Conservation (phyloP, 2,888 invertebrate species). For the Pherbina coryleti region DNA sequence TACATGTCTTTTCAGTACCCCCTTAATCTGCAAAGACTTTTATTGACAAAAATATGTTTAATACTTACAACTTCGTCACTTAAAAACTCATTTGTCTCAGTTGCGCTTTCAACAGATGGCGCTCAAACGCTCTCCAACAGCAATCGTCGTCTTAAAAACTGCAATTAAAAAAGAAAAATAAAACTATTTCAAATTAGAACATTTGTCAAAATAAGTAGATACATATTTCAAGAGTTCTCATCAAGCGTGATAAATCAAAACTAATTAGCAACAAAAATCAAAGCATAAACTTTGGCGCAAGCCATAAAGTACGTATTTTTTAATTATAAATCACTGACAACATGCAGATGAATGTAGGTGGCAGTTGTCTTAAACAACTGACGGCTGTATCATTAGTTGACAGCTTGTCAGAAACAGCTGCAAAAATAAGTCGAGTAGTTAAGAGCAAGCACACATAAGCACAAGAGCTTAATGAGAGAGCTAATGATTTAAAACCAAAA, state of each 20-base stretch:
- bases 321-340: neutral
- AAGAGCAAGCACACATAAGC: neutral
- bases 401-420: conserved; percentile 18
- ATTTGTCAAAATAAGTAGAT: conserved; percentile 31
- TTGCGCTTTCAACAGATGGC: neutral
- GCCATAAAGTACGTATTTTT: neutral
- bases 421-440: neutral
- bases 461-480: no score
- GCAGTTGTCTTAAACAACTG: neutral
- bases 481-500: conserved; percentile 9
- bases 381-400: conserved; percentile 21
- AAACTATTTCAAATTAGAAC: conserved; percentile 13
- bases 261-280: conserved; percentile 44
- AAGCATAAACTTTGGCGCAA: conserved; percentile 42
- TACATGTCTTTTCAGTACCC: no score
- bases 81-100: neutral
- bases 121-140: neutral
- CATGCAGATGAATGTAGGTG: neutral
- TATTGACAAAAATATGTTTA: no score
- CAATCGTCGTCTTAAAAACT: neutral
- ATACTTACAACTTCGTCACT: neutral
- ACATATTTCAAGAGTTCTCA: conserved; percentile 18
- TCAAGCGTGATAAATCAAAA: neutral
- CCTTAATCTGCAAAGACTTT: no score
- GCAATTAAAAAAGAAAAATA: conserved; percentile 7